These are phyloP conservation scores for Philereme transversata DNA, from an alignment of 2,888 invertebrate species.

Conservation along the genomic window DNA sequence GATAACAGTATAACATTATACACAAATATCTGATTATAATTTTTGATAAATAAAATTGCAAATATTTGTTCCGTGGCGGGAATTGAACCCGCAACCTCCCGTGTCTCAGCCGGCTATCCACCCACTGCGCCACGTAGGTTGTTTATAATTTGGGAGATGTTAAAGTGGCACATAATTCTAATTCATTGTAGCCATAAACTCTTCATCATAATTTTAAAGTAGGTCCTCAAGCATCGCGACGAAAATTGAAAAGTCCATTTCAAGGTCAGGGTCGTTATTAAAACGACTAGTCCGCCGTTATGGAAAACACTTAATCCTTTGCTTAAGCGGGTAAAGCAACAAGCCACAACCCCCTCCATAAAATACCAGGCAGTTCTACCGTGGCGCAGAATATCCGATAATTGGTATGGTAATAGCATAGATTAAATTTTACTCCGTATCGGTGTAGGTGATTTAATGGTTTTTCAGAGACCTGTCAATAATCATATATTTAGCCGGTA, in stretches of 20 bases:
- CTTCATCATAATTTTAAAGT: constrained; percentile 12
- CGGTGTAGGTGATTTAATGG: not conserved
- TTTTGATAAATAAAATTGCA: too few relatives aligned
- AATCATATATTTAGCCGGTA: constrained; percentile 42
- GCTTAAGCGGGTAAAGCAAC: constrained; percentile 14
- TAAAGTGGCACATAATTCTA: too few relatives aligned
- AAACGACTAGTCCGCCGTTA: constrained; percentile 4
- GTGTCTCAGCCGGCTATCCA: too few relatives aligned
- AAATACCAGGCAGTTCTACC: not conserved
- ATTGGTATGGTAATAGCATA: not conserved
- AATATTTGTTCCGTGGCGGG: too few relatives aligned
- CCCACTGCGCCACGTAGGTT: too few relatives aligned
- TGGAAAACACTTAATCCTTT: constrained; percentile 13
- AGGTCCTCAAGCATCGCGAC: constrained; percentile 3
- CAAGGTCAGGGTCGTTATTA: constrained; percentile 2
- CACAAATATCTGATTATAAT: too few relatives aligned
- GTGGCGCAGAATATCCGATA: not conserved
- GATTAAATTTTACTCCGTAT: not conserved
- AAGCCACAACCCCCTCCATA: constrained; percentile 14
- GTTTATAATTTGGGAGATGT: not conserved
- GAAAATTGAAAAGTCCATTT: constrained; percentile 6
- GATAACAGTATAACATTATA: too few relatives aligned
- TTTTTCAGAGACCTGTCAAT: constrained; percentile 31
- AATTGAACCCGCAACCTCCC: too few relatives aligned
- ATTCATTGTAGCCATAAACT: constrained; percentile 1